Conservation (phyloP, 2,797 vertebrate genomes). For the Arvicola amphibius region DNA sequence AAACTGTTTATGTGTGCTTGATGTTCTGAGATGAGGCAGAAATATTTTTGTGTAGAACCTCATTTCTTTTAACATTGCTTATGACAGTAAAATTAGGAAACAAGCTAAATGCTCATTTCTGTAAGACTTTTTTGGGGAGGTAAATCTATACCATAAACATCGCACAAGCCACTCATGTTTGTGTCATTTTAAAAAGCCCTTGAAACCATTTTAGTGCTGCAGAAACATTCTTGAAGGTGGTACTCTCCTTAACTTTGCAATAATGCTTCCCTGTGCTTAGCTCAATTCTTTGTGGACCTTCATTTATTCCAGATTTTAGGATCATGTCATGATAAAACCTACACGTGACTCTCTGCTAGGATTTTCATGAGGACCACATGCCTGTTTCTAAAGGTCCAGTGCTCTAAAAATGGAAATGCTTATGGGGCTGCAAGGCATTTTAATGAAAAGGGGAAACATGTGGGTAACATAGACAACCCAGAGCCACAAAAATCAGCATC, state of each 20-base stretch:
- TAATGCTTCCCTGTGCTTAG: neutral
- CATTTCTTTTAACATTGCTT: neutral
- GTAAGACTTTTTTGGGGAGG: neutral
- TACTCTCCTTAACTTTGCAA: neutral
- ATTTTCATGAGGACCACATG: neutral
- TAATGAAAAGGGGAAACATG: neutral
- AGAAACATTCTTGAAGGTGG: neutral
- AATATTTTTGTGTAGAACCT: neutral
- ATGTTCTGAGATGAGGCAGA: neutral
- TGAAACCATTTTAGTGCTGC: neutral
- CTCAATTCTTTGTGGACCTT: neutral
- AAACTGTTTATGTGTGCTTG: neutral
- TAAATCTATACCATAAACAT: neutral
- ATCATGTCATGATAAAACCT: neutral
- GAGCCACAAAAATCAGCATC: neutral
- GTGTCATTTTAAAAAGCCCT: neutral
- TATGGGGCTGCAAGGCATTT: neutral
- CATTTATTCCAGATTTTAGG: neutral
- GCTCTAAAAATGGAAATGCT: slow-evolving; percentile 5
- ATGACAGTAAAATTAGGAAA: neutral
- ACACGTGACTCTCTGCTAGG: neutral
- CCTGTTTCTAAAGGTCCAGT: neutral
- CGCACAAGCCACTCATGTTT: neutral
- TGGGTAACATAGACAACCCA: neutral
- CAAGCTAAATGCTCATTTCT: neutral